A percentile compares a stretch with the other conserved stretches of the same genome.
These are phyloP conservation scores for Mylabris phalerata DNA, from an alignment of 1,140 invertebrate genomes.

Conservation along the genomic window DNA sequence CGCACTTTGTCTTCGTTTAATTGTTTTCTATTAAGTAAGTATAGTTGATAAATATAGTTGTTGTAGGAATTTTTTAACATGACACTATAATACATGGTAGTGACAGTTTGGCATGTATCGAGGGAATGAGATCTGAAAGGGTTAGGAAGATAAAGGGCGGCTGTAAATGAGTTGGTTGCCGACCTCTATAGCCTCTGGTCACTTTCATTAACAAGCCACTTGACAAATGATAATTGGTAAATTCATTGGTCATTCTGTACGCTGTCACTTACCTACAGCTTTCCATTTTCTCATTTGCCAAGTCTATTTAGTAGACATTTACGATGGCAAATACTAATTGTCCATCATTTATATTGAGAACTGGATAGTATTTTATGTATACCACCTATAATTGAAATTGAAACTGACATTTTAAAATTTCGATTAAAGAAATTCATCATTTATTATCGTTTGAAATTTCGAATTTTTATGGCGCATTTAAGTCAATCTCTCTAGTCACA, in stretches of 20 bases:
- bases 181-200: conserved; percentile 36
- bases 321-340: conserved; percentile 30
- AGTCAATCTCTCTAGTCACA: not conserved
- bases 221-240: conserved; percentile 44
- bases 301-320: conserved; percentile 30
- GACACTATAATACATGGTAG: conserved; percentile 31
- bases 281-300: conserved; percentile 30
- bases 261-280: conserved; percentile 37
- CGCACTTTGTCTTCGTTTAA: conserved; percentile 24
- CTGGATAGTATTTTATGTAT: not conserved
- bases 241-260: conserved; percentile 40
- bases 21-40: conserved; percentile 14
- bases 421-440: no score
- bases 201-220: conserved; percentile 42
- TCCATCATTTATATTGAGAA: conserved; percentile 26
- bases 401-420: no score
- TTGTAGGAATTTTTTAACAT: conserved; percentile 2
- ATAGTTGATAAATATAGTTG: not conserved
- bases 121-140: conserved; percentile 32
- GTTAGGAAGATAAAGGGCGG: conserved; percentile 39
- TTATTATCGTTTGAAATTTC: no score
- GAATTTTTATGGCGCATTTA: no score
- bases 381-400: not conserved
- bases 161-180: conserved; percentile 37
- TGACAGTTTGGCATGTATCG: conserved; percentile 37